Evolutionary conservation across 1,140 invertebrate species (phyloP).

Genomic region (Pomacea maculata): DNA sequence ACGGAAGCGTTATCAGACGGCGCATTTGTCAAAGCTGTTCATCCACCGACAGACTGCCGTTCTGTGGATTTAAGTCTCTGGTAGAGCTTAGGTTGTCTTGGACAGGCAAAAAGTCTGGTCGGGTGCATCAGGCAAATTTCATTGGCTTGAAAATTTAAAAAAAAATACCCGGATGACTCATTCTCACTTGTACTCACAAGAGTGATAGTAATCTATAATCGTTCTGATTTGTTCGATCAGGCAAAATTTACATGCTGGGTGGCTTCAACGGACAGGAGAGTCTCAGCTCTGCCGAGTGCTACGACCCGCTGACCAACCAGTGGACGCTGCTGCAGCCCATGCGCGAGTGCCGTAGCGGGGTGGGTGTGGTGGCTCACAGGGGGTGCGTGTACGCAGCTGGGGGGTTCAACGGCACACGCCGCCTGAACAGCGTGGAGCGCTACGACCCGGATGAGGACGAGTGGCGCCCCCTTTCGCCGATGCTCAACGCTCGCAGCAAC

Average conservation of each 20-base stretch:
- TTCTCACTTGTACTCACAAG: too few species aligned
- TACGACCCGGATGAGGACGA: slow-evolving; percentile 74
- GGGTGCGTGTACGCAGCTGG: slow-evolving; percentile 66
- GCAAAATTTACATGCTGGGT: slow-evolving; percentile 67
- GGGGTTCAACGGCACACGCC: slow-evolving; percentile 64
- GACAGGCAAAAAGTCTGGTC: background rate
- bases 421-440: slow-evolving; percentile 62
- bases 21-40: background rate
- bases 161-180: too few species aligned
- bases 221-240: slow-evolving; percentile 18
- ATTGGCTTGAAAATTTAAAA: background rate
- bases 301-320: slow-evolving; percentile 81
- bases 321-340: slow-evolving; percentile 85
- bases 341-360: slow-evolving; percentile 70
- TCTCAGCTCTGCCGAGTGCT: slow-evolving; percentile 83
- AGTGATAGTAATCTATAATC: background rate
- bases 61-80: background rate
- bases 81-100: background rate
- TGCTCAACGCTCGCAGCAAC: slow-evolving; percentile 83
- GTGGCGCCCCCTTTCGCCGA: slow-evolving; percentile 77
- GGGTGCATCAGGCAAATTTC: too few species aligned
- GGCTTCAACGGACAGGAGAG: slow-evolving; percentile 89
- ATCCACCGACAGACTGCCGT: background rate
- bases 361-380: slow-evolving; percentile 65
- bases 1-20: background rate